Evolutionary conservation across 2,888 invertebrate genomes (phyloP).

Genomic region (Synergus japonicus): DNA sequence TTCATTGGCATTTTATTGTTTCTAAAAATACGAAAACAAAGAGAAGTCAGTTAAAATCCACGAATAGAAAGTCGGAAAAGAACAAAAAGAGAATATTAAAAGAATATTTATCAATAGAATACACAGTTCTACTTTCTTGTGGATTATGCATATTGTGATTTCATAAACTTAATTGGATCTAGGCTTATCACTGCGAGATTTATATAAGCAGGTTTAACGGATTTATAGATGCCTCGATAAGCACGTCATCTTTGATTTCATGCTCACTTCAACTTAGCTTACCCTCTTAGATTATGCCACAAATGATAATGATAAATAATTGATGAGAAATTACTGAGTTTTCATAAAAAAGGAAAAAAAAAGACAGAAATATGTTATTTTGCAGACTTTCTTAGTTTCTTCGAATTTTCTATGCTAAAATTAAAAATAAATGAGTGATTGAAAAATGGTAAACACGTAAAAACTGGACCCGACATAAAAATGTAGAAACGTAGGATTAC

Average conservation of each 20-base stretch:
- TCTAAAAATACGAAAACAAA: slow-evolving; percentile 18
- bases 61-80: neutral
- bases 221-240: slow-evolving; percentile 26
- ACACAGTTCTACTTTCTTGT: slow-evolving; percentile 9
- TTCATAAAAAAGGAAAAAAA: neutral
- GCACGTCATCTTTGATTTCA: slow-evolving; percentile 30
- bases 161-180: slow-evolving; percentile 25
- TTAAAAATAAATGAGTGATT: slow-evolving; percentile 11
- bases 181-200: slow-evolving; percentile 16
- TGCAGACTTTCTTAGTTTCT: too few species aligned
- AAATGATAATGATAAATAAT: slow-evolving; percentile 14
- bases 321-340: slow-evolving; percentile 1
- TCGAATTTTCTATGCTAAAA: neutral
- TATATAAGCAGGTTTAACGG: slow-evolving; percentile 25
- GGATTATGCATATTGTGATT: slow-evolving; percentile 19
- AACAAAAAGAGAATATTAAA: too few species aligned
- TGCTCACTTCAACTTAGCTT: neutral
- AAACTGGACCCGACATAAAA: slow-evolving; percentile 25
- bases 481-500: slow-evolving; percentile 33
- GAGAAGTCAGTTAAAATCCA: neutral
- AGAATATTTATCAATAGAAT: neutral
- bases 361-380: neutral
- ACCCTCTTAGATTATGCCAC: neutral
- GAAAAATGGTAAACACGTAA: slow-evolving; percentile 11
- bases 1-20: neutral